Conservation (phyloP, 2,888 invertebrate genomes). For the Eupithecia inturbata region DNA sequence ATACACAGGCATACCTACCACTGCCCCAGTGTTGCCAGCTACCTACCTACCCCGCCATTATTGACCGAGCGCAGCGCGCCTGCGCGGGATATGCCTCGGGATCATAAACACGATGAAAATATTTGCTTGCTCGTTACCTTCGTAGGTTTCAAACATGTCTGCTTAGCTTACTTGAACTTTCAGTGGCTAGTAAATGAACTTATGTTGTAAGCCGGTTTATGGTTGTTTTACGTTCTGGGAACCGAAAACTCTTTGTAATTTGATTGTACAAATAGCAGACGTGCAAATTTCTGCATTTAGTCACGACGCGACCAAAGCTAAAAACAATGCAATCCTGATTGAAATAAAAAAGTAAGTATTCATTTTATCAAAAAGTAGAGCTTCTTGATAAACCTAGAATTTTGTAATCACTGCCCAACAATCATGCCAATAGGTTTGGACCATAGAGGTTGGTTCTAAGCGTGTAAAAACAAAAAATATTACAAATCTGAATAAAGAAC, state of each 20-base stretch:
- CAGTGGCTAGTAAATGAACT: neutral
- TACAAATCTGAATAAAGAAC: conserved; percentile 81
- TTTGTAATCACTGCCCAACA: neutral
- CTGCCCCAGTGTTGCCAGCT: conserved; percentile 8
- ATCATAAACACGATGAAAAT: conserved; percentile 35
- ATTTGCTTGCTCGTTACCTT: conserved; percentile 28
- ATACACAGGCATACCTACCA: neutral
- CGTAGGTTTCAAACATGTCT: conserved; percentile 10
- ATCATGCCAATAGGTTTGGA: no score
- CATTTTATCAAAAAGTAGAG: neutral
- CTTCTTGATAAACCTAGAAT: no score
- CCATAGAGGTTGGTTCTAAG: neutral
- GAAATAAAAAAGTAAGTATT: no score
- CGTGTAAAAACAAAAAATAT: conserved; percentile 35
- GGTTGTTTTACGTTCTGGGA: neutral
- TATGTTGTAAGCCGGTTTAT: neutral
- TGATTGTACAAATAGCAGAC: neutral
- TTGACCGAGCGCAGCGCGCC: conserved; percentile 16
- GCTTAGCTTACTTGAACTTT: conserved; percentile 10
- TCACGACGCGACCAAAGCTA: neutral
- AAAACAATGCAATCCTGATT: neutral
- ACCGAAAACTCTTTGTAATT: neutral
- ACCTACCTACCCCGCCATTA: conserved; percentile 10
- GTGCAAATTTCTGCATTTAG: neutral
- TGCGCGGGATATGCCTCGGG: conserved; percentile 15